Evolutionary conservation across 2,888 invertebrate species (phyloP).

Genomic region (Tolmerus cingulatus): DNA sequence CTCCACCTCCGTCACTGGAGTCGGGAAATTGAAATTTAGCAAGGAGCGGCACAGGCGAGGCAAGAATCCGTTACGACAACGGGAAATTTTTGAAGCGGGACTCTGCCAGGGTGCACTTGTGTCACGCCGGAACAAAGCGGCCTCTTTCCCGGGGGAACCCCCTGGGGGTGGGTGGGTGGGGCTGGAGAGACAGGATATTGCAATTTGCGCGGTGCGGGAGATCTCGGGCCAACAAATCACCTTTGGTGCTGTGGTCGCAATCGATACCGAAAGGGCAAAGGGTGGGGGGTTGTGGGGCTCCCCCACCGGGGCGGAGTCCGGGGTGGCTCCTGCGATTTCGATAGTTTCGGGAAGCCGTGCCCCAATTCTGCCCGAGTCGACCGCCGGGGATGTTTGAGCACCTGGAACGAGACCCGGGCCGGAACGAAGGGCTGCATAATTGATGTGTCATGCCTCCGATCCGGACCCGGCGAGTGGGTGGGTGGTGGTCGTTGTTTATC

Average conservation of each 20-base stretch:
- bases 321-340: not conserved
- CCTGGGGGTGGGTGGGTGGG: not conserved
- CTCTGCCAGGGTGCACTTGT: not conserved
- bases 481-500: not conserved
- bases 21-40: not conserved
- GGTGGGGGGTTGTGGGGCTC: not conserved
- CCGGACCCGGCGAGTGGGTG: not conserved
- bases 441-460: not conserved
- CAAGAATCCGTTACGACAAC: not conserved
- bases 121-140: not conserved
- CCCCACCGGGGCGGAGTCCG: no score
- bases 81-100: not conserved
- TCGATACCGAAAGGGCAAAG: slow-evolving; percentile 25
- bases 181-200: not conserved
- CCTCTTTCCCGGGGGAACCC: not conserved
- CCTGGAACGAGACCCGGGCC: not conserved
- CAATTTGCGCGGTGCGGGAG: not conserved
- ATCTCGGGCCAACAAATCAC: not conserved
- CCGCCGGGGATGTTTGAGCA: not conserved
- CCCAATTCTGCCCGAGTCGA: not conserved
- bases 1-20: not conserved
- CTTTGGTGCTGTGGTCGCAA: not conserved
- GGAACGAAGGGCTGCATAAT: not conserved
- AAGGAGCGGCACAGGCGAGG: not conserved
- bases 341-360: not conserved